phyloP scores from a whole-genome alignment of 1,140 invertebrate genomes.

The Atta texana region DNA sequence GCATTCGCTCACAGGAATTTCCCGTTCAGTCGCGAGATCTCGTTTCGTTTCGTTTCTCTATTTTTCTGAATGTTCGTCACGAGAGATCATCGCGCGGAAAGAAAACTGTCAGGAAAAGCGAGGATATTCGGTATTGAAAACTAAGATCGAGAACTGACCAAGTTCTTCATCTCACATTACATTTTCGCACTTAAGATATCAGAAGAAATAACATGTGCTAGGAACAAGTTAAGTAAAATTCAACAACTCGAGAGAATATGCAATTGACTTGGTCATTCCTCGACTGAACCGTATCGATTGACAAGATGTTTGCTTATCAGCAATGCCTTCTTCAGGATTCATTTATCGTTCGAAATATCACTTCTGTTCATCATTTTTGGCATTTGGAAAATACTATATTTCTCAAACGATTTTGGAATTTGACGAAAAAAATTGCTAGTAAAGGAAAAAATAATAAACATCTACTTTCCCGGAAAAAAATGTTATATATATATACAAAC shows the following conservation, averaged over 20 bases:
- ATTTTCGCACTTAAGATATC: conserved; percentile 2
- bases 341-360: conserved; percentile 7
- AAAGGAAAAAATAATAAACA: background rate
- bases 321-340: background rate
- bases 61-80: conserved; percentile 5
- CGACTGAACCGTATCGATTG: background rate
- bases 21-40: background rate
- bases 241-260: background rate
- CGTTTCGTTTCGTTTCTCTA: conserved; percentile 7
- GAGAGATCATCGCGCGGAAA: conserved; percentile 31
- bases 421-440: background rate
- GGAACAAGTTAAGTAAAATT: conserved; percentile 5
- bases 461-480: background rate
- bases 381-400: background rate
- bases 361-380: background rate
- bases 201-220: background rate
- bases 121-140: background rate
- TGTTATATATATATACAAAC: no score
- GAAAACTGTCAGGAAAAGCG: conserved; percentile 12
- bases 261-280: background rate
- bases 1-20: background rate
- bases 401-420: background rate
- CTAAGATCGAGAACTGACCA: background rate
- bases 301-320: background rate
- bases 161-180: background rate